Base-by-base conservation (phyloP, 2,113 vertebrate genomes). In the Oryzias curvinotus region DNA sequence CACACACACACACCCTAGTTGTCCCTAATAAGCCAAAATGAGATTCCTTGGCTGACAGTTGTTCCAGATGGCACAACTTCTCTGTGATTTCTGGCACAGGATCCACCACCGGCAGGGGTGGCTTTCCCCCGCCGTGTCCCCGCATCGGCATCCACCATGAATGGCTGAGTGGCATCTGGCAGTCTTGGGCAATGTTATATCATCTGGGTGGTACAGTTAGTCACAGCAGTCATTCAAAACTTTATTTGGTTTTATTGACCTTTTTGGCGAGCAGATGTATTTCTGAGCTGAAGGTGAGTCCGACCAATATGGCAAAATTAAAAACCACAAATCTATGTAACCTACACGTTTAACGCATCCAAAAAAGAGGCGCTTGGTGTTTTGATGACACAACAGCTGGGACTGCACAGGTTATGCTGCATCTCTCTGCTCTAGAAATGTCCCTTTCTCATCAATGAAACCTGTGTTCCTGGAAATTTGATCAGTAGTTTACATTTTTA, bases 41-140 rank as follows among this genome's bases (percentile, higher is more conserved):
- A 82, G 78, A 72, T 77, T 84, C 78, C 74, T 81, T 48, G 69
- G 77, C 78, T 62, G 73, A 72, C 85, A 81, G 81, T 80, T 83
- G 83, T 64, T 84, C 85, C 85, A 89, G 83, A 84, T 87, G 87
- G 77, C 78, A 54, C 74, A 70, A 76, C 83, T 58, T 72, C 79
- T 72, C 77, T 53, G 36, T 28, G 55, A 49, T 65, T 71, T 65
- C 72, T 76, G 82, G 75, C 80, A 56, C 46, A 51, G 67, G 52
- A 73, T 67, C 62, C 62, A 54, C 77, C 73, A 49, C 71, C 51
- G 36, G 56, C 44, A 47, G 76, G 77, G 77, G 83, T 61, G 77
- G 55, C 50, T 26, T 71, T 71, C 71, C 76, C 57, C 71, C 16
- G 41, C 59, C 25, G 18, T 28, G 48, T 59, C 74, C 61, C 28